These are phyloP conservation scores for Pomatorhinus ruficollis DNA, from an alignment of 2,113 vertebrate genomes.

Conservation along the genomic window DNA sequence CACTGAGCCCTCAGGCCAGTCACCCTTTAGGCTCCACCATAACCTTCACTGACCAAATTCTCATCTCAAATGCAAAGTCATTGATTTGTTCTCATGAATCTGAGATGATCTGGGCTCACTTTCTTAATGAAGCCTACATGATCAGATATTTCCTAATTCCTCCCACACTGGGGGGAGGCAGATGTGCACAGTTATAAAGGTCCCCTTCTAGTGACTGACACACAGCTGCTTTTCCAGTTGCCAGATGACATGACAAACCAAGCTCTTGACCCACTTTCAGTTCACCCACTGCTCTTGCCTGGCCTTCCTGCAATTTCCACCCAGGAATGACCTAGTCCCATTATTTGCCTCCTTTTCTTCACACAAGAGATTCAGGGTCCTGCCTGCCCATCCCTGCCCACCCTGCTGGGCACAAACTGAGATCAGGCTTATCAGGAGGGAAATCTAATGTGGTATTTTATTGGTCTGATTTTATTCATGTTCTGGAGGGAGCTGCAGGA, in stretches of 20 bases:
- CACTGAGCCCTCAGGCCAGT: neutral
- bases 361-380: neutral
- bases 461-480: neutral
- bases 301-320: neutral
- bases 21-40: neutral
- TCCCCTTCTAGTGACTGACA: neutral
- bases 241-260: neutral
- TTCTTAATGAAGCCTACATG: neutral
- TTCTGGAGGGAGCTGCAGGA: neutral
- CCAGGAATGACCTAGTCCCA: neutral
- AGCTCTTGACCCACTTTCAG: neutral
- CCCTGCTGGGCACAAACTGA: neutral
- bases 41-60: neutral
- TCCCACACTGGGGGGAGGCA: neutral
- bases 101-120: neutral
- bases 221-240: neutral
- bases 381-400: neutral
- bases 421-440: neutral
- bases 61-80: neutral
- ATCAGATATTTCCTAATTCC: neutral
- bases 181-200: neutral
- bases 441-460: neutral
- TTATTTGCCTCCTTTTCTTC: neutral
- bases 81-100: neutral
- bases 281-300: neutral